Evolutionary conservation across 2,888 invertebrate genomes (phyloP), one percentile per base, ranked within the genome.

Genomic region (Mythimna lalbum): DNA sequence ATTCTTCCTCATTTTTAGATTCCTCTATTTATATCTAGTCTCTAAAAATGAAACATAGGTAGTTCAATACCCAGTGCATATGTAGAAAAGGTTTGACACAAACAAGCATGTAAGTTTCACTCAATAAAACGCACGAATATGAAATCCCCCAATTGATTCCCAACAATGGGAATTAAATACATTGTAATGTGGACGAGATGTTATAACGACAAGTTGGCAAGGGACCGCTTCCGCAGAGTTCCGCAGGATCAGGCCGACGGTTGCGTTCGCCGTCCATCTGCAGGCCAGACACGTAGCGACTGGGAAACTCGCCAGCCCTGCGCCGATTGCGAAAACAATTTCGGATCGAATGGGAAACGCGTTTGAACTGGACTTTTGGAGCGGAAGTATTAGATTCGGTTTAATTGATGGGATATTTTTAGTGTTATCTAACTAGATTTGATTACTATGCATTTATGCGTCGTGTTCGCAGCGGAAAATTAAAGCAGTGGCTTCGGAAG

Each of bases 281-380:
- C 75, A 89, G 61, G 69, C 86, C 31, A 72, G 66, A 80, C 89
- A 89, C 89, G 89, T 89, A 84, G 73, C 7, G 59, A 70, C 74
- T 83, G 86, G 88, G 88, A 85, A 82, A 68, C 80, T 80, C 81
- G 88, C 89, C 88, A 87, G 86, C 68, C 71, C 73, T 77, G 80
- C 77, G 80, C 85, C 86, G 86, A 86, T 86, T 84, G 86, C 72
- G 83, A 86, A 88, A 88, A 88, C 87, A 88, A 88, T 88, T 87
- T 87, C 81, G 74, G 69, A 81, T 82, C 83, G 83, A 82, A 86
- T 83, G 78, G 78, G 73, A 79, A 81, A 76, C 82, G 76, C 80
- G 83, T 82, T 84, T 74, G 76, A 76, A 81, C 79, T 73, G 78
- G 73, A 83, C 79, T 79, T 80, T 80, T 80, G 69, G 80, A 78